Base-by-base conservation (phyloP, 1,140 invertebrate species). In the Meteorus sp. region DNA sequence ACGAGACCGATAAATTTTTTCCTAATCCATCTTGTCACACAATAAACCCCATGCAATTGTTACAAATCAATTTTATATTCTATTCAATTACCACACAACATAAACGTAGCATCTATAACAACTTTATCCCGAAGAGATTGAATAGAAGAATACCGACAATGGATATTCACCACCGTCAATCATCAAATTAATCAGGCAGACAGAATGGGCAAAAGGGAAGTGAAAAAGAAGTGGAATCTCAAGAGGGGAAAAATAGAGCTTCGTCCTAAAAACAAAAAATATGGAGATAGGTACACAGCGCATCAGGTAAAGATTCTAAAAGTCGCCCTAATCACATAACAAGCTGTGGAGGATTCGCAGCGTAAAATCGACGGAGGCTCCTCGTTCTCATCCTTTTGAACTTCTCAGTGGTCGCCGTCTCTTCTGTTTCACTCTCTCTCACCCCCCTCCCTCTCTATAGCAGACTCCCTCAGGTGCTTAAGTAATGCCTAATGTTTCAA, bases 401-500 rank as follows among this genome's bases (percentile, higher is more conserved):
- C 39, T 35, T 60, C 57, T 45, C 67, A 61, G 62, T 51, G 50
- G 41, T 62, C 59, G 48, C 56, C 31, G 27, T 50, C 23, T 37
- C 35, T 41, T 39, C 31, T 13, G 39, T 37, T 13, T 59, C 39
- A 58, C 39, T 35, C 13, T 15, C 63, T 60, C 57, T 45, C 67
- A 61, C 62, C 54, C 54, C 41, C 64, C 59, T 51, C 56, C 31
- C 29, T 50, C 23, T 37, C 35, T 41, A 22, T 48, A 33, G 17
- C 9, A 56, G 13, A 5, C 43, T 11, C 59, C 53, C 29, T 48
- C 62, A 51, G 51, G 64, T 66, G 48, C 47, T 64, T 74, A 74
- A 74, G 71, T 74, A 74, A 74, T 71, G 72, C 70, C 68, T 74
- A 74, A 74, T 74, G 72, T 68, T 66, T 65, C 66, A 44, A 62